Evolutionary conservation across 2,797 vertebrate species (phyloP).

Genomic region (Lemur catta): DNA sequence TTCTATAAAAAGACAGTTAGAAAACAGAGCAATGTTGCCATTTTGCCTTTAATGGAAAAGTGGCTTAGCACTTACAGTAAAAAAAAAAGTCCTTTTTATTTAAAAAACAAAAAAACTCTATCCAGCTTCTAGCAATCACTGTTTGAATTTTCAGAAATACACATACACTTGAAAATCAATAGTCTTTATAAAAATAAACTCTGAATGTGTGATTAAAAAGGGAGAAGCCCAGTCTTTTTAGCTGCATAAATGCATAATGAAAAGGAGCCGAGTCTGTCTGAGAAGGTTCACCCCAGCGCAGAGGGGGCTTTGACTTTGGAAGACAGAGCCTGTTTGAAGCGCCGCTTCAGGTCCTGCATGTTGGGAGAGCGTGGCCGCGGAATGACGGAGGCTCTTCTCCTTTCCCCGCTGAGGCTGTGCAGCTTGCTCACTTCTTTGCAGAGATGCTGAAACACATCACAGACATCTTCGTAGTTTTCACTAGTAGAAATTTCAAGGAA

Average conservation of each 20-base stretch:
- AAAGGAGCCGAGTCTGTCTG: slow-evolving; percentile 14
- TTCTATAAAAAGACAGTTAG: slow-evolving; percentile 75
- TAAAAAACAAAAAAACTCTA: slow-evolving; percentile 28
- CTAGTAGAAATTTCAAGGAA: slow-evolving; percentile 89
- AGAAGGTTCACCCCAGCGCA: background rate
- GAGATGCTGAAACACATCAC: slow-evolving; percentile 87
- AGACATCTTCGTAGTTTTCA: slow-evolving; percentile 86
- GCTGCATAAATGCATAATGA: slow-evolving; percentile 22
- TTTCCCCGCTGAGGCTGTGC: slow-evolving; percentile 77
- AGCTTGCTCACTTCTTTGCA: slow-evolving; percentile 87
- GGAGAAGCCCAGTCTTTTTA: slow-evolving; percentile 64
- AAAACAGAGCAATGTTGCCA: slow-evolving; percentile 67
- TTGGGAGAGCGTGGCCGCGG: slow-evolving; percentile 88
- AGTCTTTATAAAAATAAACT: slow-evolving; percentile 86
- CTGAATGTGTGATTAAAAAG: slow-evolving; percentile 65
- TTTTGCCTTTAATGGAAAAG: slow-evolving; percentile 80
- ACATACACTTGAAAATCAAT: slow-evolving; percentile 70
- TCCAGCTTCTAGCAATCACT: slow-evolving; percentile 23
- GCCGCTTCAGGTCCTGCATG: slow-evolving; percentile 89
- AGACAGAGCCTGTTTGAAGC: slow-evolving; percentile 88
- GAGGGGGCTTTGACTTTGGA: slow-evolving; percentile 84
- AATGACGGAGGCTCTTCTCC: slow-evolving; percentile 82
- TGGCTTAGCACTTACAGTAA: slow-evolving; percentile 43
- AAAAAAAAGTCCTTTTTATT: slow-evolving; percentile 37
- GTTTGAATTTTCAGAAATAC: slow-evolving; percentile 52